Conservation (phyloP, 2,113 vertebrate genomes). For the Hyperopisus bebe region DNA sequence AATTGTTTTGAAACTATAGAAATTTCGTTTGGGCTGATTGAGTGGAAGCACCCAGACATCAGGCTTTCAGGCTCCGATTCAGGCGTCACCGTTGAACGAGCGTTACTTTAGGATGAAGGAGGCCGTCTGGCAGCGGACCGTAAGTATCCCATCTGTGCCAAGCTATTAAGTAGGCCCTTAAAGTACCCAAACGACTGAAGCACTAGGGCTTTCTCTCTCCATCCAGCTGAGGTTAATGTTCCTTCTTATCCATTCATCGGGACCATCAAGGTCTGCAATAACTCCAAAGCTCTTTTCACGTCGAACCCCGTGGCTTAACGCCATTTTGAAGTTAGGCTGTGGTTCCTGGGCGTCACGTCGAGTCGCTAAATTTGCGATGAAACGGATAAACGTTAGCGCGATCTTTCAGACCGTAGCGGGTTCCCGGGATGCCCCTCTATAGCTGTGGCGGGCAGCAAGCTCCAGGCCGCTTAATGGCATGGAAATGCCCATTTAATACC, state of each 20-base stretch:
- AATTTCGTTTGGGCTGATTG: not conserved
- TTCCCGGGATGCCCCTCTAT: not conserved
- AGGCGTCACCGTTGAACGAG: not conserved
- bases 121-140: not conserved
- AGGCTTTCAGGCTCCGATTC: not conserved
- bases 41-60: not conserved
- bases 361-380: not conserved
- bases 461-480: not conserved
- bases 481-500: not conserved
- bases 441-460: not conserved
- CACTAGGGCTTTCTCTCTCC: not conserved
- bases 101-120: conserved; percentile 16
- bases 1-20: not conserved
- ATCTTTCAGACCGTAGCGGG: not conserved
- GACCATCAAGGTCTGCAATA: not conserved
- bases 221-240: not conserved
- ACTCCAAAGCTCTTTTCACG: not conserved
- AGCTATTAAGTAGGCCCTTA: conserved; percentile 21
- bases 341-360: not conserved
- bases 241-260: not conserved
- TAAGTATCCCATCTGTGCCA: not conserved
- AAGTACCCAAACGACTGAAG: conserved; percentile 25
- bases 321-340: not conserved
- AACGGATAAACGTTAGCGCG: not conserved
- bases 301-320: not conserved